Conservation (phyloP, 2,888 invertebrate genomes). For the Steromphala cineraria region DNA sequence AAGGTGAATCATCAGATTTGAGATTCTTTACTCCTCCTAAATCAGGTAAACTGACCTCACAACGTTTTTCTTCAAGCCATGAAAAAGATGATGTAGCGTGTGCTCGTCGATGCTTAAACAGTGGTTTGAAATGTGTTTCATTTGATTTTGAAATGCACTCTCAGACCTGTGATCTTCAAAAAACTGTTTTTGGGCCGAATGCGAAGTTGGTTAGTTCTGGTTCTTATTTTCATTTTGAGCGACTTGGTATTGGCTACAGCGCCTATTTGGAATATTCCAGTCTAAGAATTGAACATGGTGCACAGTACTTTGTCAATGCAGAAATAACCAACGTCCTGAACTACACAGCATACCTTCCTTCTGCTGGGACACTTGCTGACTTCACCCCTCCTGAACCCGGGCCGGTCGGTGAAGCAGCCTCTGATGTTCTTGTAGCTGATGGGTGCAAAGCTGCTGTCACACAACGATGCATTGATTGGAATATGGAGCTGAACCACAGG, state of each 20-base stretch:
- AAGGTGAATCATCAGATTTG: constrained; percentile 28
- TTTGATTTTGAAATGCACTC: constrained; percentile 56
- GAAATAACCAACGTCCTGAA: constrained; percentile 48
- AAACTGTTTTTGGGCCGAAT: constrained; percentile 48
- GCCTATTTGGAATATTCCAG: constrained; percentile 41
- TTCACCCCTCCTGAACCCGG: constrained; percentile 59
- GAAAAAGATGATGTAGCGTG: constrained; percentile 37
- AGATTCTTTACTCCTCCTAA: constrained; percentile 44
- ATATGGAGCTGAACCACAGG: constrained; percentile 51
- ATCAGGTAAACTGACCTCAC: constrained; percentile 48
- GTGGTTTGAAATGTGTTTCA: constrained; percentile 49
- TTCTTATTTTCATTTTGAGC: constrained; percentile 53
- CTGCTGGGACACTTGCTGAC: constrained; percentile 53
- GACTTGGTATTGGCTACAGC: constrained; percentile 49
- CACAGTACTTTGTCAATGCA: constrained; percentile 52
- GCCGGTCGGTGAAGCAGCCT: constrained; percentile 30
- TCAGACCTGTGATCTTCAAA: constrained; percentile 53
- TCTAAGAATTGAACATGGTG: constrained; percentile 45
- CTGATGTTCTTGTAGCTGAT: constrained; percentile 41
- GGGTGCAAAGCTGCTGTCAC: constrained; percentile 49
- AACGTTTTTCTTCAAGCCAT: constrained; percentile 36
- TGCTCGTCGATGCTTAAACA: constrained; percentile 45
- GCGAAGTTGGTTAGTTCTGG: constrained; percentile 47
- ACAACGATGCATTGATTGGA: constrained; percentile 48
- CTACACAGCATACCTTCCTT: constrained; percentile 45